These are phyloP conservation scores for Gymnosoma rotundatum DNA, from an alignment of 2,888 invertebrate species.

Conservation along the genomic window DNA sequence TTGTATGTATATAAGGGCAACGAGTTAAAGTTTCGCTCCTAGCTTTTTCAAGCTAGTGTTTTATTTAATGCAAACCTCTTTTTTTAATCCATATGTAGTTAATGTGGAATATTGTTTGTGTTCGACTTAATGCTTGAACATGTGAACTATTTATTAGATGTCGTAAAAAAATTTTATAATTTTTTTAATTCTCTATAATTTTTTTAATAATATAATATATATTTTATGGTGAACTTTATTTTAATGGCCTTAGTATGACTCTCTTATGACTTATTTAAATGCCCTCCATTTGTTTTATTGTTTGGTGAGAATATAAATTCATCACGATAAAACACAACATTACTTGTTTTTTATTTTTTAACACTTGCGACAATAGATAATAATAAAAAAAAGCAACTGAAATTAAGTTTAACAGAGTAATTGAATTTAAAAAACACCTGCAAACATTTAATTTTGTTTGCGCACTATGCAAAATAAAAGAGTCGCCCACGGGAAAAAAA, in stretches of 20 bases:
- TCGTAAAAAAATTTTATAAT: too few relatives aligned
- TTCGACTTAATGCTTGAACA: too few relatives aligned
- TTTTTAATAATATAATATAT: neutral
- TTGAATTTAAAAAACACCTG: neutral
- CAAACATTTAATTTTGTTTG: neutral
- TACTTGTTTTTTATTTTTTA: neutral
- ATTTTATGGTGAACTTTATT: neutral
- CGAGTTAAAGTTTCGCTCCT: neutral
- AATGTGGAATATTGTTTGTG: neutral
- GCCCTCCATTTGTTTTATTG: neutral
- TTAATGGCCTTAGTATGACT: too few relatives aligned
- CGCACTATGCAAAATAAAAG: neutral
- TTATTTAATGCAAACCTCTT: neutral
- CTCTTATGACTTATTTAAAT: neutral
- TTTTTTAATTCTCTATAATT: too few relatives aligned
- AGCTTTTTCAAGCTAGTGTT: neutral
- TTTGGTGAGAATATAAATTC: neutral
- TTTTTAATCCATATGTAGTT: neutral
- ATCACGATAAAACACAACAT: neutral
- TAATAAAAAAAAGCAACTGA: neutral
- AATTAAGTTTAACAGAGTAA: neutral
- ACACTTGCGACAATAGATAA: neutral
- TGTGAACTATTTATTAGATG: too few relatives aligned
- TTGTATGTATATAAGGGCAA: neutral
- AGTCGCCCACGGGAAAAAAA: neutral